Evolutionary conservation across 2,113 vertebrate species (phyloP).

Genomic region (Scartelaos histophorus): DNA sequence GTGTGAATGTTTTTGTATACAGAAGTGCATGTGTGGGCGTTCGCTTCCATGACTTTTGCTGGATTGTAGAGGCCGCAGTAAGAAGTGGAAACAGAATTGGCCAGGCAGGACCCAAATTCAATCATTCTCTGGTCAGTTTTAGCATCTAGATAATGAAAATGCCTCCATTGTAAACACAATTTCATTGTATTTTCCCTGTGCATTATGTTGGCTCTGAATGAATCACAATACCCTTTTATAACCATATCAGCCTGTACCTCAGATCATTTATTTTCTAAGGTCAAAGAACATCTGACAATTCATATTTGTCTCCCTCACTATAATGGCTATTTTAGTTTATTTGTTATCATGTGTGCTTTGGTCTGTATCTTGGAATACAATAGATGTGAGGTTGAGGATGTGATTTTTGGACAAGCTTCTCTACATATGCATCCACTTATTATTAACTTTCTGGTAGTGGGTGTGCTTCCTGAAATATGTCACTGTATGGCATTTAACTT

Average conservation of each 20-base stretch:
- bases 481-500: no score
- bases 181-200: constrained; percentile 22
- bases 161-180: constrained; percentile 22
- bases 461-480: no score
- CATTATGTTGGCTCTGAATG: background rate
- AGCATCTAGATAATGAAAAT: constrained; percentile 35
- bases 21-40: constrained; percentile 30
- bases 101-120: constrained; percentile 44
- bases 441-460: no score
- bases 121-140: constrained; percentile 53
- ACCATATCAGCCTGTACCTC: background rate
- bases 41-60: constrained; percentile 19
- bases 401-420: no score
- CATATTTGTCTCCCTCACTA: background rate
- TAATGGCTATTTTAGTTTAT: background rate
- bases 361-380: no score
- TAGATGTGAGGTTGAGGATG: no score
- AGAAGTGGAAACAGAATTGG: constrained; percentile 40
- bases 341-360: no score
- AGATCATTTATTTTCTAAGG: no score
- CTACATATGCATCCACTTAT: no score
- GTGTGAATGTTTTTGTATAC: constrained; percentile 44
- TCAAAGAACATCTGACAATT: background rate
- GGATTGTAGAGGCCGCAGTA: constrained; percentile 31
- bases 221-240: background rate